Evolutionary conservation across 2,797 vertebrate genomes (phyloP).

Genomic region (Macropodus opercularis): DNA sequence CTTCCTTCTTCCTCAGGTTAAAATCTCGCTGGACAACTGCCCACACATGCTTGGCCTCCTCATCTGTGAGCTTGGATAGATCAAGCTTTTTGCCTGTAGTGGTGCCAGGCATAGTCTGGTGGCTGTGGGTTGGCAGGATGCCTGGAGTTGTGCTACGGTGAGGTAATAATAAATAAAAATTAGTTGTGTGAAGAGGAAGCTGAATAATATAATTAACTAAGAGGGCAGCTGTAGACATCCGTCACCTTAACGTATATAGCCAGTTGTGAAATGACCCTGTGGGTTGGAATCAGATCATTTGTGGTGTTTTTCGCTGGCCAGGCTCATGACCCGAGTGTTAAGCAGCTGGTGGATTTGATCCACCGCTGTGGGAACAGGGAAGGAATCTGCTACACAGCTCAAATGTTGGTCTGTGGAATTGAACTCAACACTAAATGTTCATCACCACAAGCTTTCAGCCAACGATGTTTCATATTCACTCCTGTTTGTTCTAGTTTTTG

Average conservation of each 20-base stretch:
- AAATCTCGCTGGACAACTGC: slow-evolving; percentile 92
- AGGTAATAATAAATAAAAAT: background rate
- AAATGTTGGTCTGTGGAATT: background rate
- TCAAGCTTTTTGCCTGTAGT: slow-evolving; percentile 87
- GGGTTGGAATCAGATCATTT: too few relatives aligned
- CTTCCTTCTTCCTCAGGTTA: slow-evolving; percentile 90
- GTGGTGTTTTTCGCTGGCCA: too few relatives aligned
- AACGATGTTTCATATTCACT: background rate
- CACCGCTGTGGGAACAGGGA: background rate
- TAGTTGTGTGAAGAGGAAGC: too few relatives aligned
- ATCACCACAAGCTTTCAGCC: background rate
- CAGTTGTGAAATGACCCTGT: too few relatives aligned
- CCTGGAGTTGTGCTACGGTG: background rate
- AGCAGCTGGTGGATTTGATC: too few relatives aligned
- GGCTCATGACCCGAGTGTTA: background rate
- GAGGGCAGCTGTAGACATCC: too few relatives aligned
- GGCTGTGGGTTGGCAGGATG: background rate
- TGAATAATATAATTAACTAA: too few relatives aligned
- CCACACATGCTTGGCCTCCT: slow-evolving; percentile 92
- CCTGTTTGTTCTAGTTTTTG: too few relatives aligned
- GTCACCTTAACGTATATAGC: too few relatives aligned
- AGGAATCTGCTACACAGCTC: background rate
- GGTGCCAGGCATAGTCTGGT: slow-evolving; percentile 51
- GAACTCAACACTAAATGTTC: background rate
- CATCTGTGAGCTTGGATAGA: slow-evolving; percentile 92